Evolutionary conservation across 2,797 vertebrate species (phyloP).

Genomic region (Thaleichthys pacificus): DNA sequence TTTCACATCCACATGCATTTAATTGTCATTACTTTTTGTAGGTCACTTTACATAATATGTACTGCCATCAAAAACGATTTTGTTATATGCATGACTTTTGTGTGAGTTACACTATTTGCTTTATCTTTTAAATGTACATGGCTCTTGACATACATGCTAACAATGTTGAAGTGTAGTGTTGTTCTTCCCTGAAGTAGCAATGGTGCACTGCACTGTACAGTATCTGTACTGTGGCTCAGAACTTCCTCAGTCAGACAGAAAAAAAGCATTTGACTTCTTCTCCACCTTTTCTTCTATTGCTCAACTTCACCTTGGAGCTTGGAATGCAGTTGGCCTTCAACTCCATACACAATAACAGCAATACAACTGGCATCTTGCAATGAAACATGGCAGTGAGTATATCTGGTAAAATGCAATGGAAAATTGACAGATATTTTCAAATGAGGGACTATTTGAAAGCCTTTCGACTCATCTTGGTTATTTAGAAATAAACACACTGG

Average conservation of each 20-base stretch:
- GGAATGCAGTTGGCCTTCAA: constrained; percentile 19
- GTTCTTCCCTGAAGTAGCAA: not conserved
- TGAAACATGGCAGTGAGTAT: not conserved
- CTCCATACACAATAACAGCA: constrained; percentile 26
- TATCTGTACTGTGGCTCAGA: constrained; percentile 8
- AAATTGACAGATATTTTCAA: constrained; percentile 30
- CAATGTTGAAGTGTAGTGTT: not conserved
- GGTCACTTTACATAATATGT: not conserved
- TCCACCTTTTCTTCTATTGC: constrained; percentile 17
- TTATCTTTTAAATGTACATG: not conserved
- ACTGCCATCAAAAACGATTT: not conserved
- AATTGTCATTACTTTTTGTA: too few species aligned
- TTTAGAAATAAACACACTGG: constrained; percentile 35
- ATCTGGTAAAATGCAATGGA: constrained; percentile 4
- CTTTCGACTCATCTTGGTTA: constrained; percentile 17
- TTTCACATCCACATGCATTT: too few species aligned
- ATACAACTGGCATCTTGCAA: not conserved
- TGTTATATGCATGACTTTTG: not conserved
- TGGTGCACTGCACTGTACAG: not conserved
- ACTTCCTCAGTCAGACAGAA: constrained; percentile 11
- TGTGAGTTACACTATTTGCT: not conserved
- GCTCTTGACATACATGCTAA: not conserved
- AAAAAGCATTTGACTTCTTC: constrained; percentile 17
- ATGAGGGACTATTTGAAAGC: constrained; percentile 34
- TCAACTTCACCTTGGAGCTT: constrained; percentile 9